Conservation (phyloP, 2,888 invertebrate species). For the Reticulitermes lucifugus region DNA sequence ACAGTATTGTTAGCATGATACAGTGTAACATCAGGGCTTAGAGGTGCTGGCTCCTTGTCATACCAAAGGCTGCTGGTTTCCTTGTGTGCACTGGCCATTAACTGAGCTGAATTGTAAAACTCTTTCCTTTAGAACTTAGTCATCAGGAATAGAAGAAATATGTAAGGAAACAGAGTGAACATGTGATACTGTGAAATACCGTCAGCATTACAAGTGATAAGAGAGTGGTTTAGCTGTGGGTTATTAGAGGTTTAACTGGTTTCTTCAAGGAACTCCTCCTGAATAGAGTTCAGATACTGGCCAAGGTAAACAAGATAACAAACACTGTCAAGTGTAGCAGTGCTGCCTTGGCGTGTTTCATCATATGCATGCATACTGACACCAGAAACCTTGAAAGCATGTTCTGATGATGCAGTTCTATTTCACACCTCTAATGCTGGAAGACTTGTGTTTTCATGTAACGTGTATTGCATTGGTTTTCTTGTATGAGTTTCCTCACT, state of each 20-base stretch:
- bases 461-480: no score
- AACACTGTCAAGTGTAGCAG: not conserved
- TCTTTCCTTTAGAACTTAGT: no score
- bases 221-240: no score
- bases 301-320: not conserved
- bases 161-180: not conserved
- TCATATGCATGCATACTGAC: not conserved
- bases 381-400: not conserved
- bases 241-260: not conserved
- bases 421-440: not conserved
- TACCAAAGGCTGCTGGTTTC: not conserved
- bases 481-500: no score
- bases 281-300: constrained; percentile 3
- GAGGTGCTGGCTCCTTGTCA: not conserved
- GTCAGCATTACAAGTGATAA: not conserved
- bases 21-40: not conserved
- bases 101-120: not conserved
- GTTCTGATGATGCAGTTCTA: not conserved
- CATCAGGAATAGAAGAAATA: not conserved
- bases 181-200: not conserved
- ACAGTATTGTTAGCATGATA: no score
- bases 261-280: not conserved
- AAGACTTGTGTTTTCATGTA: not conserved
- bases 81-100: not conserved
- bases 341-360: not conserved